Base-by-base conservation (phyloP, 1,140 invertebrate species). In the Lepidurus arcticus region DNA sequence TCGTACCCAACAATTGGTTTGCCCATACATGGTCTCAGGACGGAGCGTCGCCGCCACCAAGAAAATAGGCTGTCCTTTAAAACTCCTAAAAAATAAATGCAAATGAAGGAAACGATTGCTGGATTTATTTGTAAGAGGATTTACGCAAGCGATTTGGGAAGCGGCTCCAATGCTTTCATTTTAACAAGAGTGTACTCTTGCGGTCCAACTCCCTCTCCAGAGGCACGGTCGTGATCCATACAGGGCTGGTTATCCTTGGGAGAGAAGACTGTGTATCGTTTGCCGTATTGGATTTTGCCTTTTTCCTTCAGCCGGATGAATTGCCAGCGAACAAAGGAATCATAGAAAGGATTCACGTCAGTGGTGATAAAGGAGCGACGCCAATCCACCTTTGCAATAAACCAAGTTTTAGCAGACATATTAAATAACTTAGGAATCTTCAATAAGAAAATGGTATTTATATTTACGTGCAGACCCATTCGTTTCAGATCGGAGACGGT, bases 21-120 rank as follows among this genome's bases (percentile, higher is more conserved):
- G 98, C 3, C 98, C 98, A 85, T 98, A 99, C 98, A 99, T 99
- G 1, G 98, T 99, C 87, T 99, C 98, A 11, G 98, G 97, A 81
- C 97, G 87, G 7, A 99, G 86, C 21, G 98, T 99, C n/a, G 96
- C 98, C 65, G 97, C 97, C 13, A 99, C 96, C 74, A 99, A 88
- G 85, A 87, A 98, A 34, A 98, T 88, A 9, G 88, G 83, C 83
- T 90, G 89, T 5, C 85, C 85, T 79, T 84, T 81, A 76, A 90
- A 84, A 77, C 81, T 77, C 75, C 90, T 92, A 80, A 74, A 87
- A 81, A 81, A 79, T 78, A 81, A 82, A 81, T 77, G 6, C 13
- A 7, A 65, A 21, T 65, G 21, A 65, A 7, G 16, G 8, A 7
- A n/a, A n/a, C 21, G 16, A 13, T 47, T 3, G 13, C 53, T 65